phyloP scores from a whole-genome alignment of 2,888 invertebrate genomes.

The Caenorhabditis virilis region DNA sequence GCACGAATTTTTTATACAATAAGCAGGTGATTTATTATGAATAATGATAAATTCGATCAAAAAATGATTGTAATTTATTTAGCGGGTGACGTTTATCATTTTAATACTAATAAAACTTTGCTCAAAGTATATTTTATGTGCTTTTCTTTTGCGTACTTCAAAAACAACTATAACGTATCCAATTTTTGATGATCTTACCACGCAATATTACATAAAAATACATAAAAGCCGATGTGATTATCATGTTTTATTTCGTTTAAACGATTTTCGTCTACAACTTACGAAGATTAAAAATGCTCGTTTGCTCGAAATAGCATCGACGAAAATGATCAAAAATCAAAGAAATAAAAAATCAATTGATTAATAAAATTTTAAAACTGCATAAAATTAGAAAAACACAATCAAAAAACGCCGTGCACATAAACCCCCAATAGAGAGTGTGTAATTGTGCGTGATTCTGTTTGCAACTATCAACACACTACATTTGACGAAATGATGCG shows the following conservation, averaged over 20 bases:
- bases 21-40: too few species aligned
- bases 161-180: too few species aligned
- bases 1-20: too few species aligned
- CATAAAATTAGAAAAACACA: neutral
- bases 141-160: too few species aligned
- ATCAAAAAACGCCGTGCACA: neutral
- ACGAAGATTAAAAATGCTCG: too few species aligned
- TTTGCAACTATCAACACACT: constrained; percentile 17
- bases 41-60: too few species aligned
- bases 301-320: neutral
- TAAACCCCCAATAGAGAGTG: constrained; percentile 7
- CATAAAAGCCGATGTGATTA: neutral
- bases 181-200: neutral
- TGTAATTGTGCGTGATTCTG: constrained; percentile 12
- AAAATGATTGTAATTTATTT: too few species aligned
- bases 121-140: too few species aligned
- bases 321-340: neutral
- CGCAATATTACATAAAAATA: neutral
- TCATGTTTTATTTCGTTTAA: neutral
- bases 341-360: neutral
- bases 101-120: too few species aligned
- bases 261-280: too few species aligned
- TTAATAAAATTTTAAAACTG: neutral
- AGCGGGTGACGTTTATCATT: too few species aligned
- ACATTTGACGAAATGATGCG: constrained; percentile 13